Evolutionary conservation across 2,797 vertebrate genomes (phyloP).

Genomic region (Stomatorhinus walkeri): DNA sequence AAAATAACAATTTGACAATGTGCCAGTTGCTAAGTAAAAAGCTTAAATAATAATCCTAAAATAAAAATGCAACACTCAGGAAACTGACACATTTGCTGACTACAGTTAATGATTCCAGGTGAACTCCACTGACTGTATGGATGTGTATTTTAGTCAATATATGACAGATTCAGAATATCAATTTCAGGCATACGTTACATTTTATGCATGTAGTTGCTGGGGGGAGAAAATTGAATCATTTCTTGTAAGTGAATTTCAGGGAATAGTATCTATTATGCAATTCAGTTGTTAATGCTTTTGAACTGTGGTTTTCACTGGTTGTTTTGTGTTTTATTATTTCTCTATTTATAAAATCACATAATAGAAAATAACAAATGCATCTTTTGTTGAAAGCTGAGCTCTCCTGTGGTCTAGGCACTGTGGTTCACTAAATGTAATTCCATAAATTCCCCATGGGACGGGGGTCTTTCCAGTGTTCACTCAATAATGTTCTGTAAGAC

Average conservation of each 20-base stretch:
- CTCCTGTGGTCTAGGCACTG: background rate
- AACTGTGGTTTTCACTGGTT: background rate
- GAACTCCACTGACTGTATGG: background rate
- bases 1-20: background rate
- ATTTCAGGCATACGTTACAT: background rate
- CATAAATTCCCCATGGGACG: background rate
- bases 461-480: background rate
- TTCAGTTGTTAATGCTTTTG: background rate
- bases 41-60: background rate
- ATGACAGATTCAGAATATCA: background rate
- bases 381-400: background rate
- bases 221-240: background rate
- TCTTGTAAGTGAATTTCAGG: background rate
- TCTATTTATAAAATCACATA: constrained; percentile 3
- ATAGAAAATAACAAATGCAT: background rate
- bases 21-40: background rate
- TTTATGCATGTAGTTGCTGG: background rate
- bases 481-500: background rate
- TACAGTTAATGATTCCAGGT: background rate
- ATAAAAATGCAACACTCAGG: background rate
- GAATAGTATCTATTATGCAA: background rate
- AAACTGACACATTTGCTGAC: constrained; percentile 12
- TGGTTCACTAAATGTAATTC: background rate
- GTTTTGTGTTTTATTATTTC: background rate
- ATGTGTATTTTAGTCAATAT: constrained; percentile 1